phyloP scores from a whole-genome alignment of 2,113 vertebrate genomes.

The Noctilio leporinus region DNA sequence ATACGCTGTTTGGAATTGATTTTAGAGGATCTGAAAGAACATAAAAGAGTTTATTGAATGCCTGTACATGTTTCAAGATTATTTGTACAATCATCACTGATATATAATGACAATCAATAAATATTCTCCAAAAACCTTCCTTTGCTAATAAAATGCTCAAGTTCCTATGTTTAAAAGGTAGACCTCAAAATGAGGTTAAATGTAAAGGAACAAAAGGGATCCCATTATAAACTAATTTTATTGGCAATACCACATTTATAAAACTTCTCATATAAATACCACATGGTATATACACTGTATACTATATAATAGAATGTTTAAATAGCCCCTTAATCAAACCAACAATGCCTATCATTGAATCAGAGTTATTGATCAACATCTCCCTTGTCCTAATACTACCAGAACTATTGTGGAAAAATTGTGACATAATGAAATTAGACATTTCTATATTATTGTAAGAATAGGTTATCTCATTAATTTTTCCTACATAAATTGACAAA shows the following conservation, averaged over 20 bases:
- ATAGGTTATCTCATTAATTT: conserved; percentile 83
- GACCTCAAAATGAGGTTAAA: not conserved
- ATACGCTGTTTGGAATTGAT: not conserved
- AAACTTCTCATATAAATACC: not conserved
- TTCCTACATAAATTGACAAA: conserved; percentile 84
- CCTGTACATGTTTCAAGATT: not conserved
- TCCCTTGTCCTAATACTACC: not conserved
- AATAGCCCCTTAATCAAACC: not conserved
- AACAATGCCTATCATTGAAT: not conserved
- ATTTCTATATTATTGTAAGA: conserved; percentile 83
- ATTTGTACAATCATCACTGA: not conserved
- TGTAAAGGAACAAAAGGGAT: not conserved
- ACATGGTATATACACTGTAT: not conserved
- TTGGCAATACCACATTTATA: not conserved
- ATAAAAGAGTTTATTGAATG: not conserved
- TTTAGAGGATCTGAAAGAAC: not conserved
- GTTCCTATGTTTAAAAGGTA: not conserved
- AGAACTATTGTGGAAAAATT: not conserved
- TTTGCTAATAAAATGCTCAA: not conserved
- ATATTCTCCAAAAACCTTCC: not conserved
- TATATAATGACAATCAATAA: not conserved
- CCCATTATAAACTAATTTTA: not conserved
- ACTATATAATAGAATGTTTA: not conserved
- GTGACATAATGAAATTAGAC: not conserved
- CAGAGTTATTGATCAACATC: not conserved